phyloP scores from a whole-genome alignment of 2,888 invertebrate species.

The Aradus depressus region DNA sequence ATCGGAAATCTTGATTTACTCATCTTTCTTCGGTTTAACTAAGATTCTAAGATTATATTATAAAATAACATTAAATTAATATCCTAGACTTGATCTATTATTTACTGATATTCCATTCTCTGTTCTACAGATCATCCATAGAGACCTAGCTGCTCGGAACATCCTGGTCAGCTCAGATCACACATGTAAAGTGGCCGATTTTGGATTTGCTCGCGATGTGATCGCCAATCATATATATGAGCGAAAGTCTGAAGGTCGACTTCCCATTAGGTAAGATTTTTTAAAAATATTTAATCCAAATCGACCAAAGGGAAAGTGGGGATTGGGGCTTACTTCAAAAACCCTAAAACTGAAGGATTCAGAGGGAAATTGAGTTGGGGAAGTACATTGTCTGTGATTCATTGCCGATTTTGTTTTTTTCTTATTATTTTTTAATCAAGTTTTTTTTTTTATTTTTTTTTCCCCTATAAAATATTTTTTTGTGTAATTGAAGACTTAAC shows the following conservation, averaged over 20 bases:
- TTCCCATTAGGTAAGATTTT: constrained; percentile 44
- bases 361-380: not conserved
- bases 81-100: no score
- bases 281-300: no score
- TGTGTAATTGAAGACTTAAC: no score
- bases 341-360: no score
- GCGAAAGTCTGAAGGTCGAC: constrained; percentile 69
- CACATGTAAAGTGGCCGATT: constrained; percentile 85
- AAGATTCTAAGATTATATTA: no score
- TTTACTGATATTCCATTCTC: constrained; percentile 40
- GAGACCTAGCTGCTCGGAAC: constrained; percentile 27
- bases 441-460: no score
- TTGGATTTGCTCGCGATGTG: constrained; percentile 85
- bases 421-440: no score
- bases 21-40: not conserved
- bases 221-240: constrained; percentile 81
- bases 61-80: no score
- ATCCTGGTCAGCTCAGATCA: constrained; percentile 50
- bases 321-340: no score
- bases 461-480: no score
- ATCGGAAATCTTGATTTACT: not conserved
- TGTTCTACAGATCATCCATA: constrained; percentile 23
- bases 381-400: constrained; percentile 34
- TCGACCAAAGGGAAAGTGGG: no score
- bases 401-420: no score